Evolutionary conservation across 2,113 vertebrate genomes (phyloP), one percentile per base, ranked within the genome.

Genomic region (Protobothrops mucrosquamatus): DNA sequence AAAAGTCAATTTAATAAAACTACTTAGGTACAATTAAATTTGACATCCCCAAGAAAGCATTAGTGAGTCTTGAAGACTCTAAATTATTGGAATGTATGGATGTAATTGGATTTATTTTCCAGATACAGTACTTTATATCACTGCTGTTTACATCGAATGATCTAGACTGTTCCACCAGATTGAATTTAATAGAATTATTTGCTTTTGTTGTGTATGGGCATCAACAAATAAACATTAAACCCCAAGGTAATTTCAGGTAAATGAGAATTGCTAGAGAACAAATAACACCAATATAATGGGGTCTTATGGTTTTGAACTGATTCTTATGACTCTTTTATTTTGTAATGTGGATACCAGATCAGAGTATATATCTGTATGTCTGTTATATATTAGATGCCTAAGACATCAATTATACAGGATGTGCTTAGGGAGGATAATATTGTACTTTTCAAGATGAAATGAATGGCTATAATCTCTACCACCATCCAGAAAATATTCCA

Each of bases 171-270:
- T 64, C 48, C 9, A 88, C 59, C 15, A 74, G 2, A 5, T 20
- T 93, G 91, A 91, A 94, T 12, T 29, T 46, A 92, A 85, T 91
- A 29, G 11, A 88, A 91, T 48, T 93, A 91, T n/a, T 46, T 61
- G 23, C 23, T 88, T 92, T 88, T 74, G 59, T 74, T 74, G 59
- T 89, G 8, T 12, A 3, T 92, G 34, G 3, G 29, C 20, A 69
- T 52, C 11, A 18, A 2, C 43, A 34, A 54, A 11, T 29, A 86
- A 61, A 29, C 23, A 85, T 91, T 85, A 56, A 52, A 15, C 39
- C 55, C n/a, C 55, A 86, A 7, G 55, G 89, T 55, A 74, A 74
- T 46, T 55, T 55, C 24, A 20, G 61, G 8, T 92, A 12, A 92
- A 92, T 55, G 86, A 74, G 43, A 87, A 87, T 14, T 18, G 55